Percentiles rank a stretch among this genome's conserved stretches.
phyloP scores from a whole-genome alignment of 2,888 invertebrate genomes.

The Caenorhabditis uteleia region DNA sequence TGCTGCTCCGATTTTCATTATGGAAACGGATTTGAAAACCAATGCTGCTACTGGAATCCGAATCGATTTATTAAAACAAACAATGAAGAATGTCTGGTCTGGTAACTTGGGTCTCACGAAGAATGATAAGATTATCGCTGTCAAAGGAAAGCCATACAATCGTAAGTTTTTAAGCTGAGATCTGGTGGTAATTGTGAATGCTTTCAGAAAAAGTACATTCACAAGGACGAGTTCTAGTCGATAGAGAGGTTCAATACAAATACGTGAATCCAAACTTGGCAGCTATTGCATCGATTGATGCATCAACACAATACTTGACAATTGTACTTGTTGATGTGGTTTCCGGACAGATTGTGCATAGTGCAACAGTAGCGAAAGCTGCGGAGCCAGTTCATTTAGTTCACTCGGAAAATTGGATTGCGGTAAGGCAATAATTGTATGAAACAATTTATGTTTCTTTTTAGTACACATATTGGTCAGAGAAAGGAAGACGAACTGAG shows the following conservation, averaged over 20 bases:
- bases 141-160: slow-evolving; percentile 56
- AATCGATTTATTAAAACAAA: slow-evolving; percentile 19
- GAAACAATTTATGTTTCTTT: slow-evolving; percentile 7
- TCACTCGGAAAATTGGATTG: slow-evolving; percentile 95
- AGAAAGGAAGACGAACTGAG: slow-evolving; percentile 89
- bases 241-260: slow-evolving; percentile 95
- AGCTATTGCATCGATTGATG: slow-evolving; percentile 48
- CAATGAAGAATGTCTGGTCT: slow-evolving; percentile 41
- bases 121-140: slow-evolving; percentile 54
- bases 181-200: not conserved
- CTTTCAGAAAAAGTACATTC: slow-evolving; percentile 80
- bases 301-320: slow-evolving; percentile 73
- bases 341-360: slow-evolving; percentile 82
- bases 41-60: slow-evolving; percentile 11
- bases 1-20: slow-evolving; percentile 39
- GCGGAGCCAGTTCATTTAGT: slow-evolving; percentile 85
- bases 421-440: slow-evolving; percentile 72
- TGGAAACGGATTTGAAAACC: slow-evolving; percentile 21
- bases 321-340: slow-evolving; percentile 88
- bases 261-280: slow-evolving; percentile 93
- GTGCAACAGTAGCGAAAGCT: slow-evolving; percentile 84
- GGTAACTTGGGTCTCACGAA: slow-evolving; percentile 47
- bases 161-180: slow-evolving; percentile 38
- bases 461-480: slow-evolving; percentile 87
- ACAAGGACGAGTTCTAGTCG: slow-evolving; percentile 90